A percentile compares a stretch with the other conserved stretches of the same genome.
Evolutionary conservation across 2,888 invertebrate genomes (phyloP).

Genomic region (Petrolisthes cinctipes): DNA sequence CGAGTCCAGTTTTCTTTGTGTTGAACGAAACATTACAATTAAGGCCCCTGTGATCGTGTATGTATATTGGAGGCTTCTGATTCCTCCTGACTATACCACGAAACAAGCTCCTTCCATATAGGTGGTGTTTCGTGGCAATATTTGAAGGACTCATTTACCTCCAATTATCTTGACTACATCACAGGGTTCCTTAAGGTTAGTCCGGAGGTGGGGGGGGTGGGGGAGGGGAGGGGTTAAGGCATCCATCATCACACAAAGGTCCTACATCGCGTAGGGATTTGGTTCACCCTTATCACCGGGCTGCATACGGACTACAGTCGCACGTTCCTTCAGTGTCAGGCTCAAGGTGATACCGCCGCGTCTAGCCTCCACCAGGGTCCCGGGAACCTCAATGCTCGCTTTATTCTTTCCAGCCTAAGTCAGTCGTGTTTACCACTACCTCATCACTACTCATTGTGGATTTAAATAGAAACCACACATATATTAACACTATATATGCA

Average conservation of each 20-base stretch:
- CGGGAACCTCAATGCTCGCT: not conserved
- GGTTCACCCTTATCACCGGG: not conserved
- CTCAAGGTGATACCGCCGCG: constrained; percentile 20
- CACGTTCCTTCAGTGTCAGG: not conserved
- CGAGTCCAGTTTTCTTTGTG: constrained; percentile 22
- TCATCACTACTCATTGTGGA: too few relatives aligned
- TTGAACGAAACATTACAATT: constrained; percentile 29
- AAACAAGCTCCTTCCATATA: too few relatives aligned
- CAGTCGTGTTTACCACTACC: too few relatives aligned
- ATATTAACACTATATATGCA: too few relatives aligned
- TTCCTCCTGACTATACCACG: too few relatives aligned
- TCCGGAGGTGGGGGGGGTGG: not conserved
- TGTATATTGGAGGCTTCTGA: too few relatives aligned
- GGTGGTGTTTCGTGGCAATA: too few relatives aligned
- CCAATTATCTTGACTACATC: too few relatives aligned
- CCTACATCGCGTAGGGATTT: not conserved
- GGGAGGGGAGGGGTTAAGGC: not conserved
- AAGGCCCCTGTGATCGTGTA: not conserved
- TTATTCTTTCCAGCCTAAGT: not conserved
- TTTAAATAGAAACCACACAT: too few relatives aligned
- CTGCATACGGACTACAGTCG: not conserved
- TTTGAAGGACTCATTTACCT: too few relatives aligned
- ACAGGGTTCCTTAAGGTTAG: not conserved
- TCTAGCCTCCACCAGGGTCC: constrained; percentile 31
- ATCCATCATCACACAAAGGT: constrained; percentile 20